phyloP scores from a whole-genome alignment of 2,797 vertebrate species.

The Ataeniobius toweri region DNA sequence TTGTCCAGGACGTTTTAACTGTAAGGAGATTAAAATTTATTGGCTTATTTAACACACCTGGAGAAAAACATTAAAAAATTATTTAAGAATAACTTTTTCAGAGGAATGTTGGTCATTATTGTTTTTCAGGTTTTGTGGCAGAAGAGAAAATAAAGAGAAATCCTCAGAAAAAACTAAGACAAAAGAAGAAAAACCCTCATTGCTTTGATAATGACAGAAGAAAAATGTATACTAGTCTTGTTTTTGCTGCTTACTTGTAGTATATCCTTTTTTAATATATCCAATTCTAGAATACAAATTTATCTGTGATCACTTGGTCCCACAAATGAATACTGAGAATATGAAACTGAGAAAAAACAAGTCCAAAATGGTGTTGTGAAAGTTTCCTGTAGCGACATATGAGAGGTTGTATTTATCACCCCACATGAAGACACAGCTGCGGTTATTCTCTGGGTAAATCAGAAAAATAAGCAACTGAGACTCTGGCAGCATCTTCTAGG shows the following conservation, averaged over 20 bases:
- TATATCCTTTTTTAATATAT: background rate
- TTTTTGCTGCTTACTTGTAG: too few relatives aligned
- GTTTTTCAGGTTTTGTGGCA: background rate
- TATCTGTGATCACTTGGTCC: too few relatives aligned
- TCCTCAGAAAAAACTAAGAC: background rate
- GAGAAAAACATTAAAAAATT: too few relatives aligned
- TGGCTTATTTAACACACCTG: too few relatives aligned
- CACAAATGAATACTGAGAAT: background rate
- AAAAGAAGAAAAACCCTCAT: background rate
- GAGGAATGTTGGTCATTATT: background rate
- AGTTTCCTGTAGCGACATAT: background rate
- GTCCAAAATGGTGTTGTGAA: background rate
- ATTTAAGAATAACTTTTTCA: too few relatives aligned
- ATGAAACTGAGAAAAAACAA: background rate
- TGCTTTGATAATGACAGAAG: background rate
- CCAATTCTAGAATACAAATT: background rate
- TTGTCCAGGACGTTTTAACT: too few relatives aligned
- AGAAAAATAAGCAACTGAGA: constrained; percentile 37
- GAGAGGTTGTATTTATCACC: constrained; percentile 13
- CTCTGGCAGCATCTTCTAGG: constrained; percentile 55
- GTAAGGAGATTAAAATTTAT: too few relatives aligned
- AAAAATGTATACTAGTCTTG: background rate
- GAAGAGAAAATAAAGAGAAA: background rate
- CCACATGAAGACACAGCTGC: constrained; percentile 30
- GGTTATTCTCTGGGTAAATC: constrained; percentile 22